Percentiles rank a stretch among this genome's conserved stretches.
Evolutionary conservation across 2,888 invertebrate species (phyloP).

Genomic region (Nephrotoma flavescens): DNA sequence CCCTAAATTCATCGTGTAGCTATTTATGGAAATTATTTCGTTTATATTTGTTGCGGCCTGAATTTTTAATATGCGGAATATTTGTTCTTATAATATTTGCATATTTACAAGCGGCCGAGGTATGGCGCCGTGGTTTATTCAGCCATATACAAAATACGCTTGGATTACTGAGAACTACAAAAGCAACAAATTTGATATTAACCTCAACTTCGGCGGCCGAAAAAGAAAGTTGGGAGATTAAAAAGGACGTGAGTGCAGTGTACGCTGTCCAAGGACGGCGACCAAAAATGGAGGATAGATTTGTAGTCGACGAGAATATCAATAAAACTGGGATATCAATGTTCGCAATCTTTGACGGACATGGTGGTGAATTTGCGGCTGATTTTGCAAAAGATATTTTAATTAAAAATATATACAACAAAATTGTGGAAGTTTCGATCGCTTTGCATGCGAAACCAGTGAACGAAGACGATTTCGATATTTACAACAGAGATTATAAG

Average conservation of each 20-base stretch:
- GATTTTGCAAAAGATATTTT: slow-evolving; percentile 83
- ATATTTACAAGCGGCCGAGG: slow-evolving; percentile 69
- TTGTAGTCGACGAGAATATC: slow-evolving; percentile 74
- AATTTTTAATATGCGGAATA: slow-evolving; percentile 58
- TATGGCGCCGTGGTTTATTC: slow-evolving; percentile 64
- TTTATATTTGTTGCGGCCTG: slow-evolving; percentile 64
- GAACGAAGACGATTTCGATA: neutral
- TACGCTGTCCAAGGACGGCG: slow-evolving; percentile 84
- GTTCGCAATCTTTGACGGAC: slow-evolving; percentile 89
- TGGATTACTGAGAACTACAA: slow-evolving; percentile 19
- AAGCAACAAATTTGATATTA: slow-evolving; percentile 19
- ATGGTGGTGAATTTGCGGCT: slow-evolving; percentile 90
- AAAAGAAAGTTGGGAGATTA: slow-evolving; percentile 59
- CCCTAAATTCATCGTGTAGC: slow-evolving; percentile 54
- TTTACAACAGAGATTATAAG: neutral
- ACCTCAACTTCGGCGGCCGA: slow-evolving; percentile 25
- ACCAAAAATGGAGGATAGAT: slow-evolving; percentile 85
- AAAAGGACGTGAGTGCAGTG: slow-evolving; percentile 60
- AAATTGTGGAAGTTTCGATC: slow-evolving; percentile 58
- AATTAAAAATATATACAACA: slow-evolving; percentile 62
- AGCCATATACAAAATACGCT: slow-evolving; percentile 32
- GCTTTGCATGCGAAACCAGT: slow-evolving; percentile 40
- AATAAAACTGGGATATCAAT: slow-evolving; percentile 73
- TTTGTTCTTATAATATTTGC: slow-evolving; percentile 56
- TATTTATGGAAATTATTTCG: slow-evolving; percentile 68